Base-by-base conservation (phyloP, 2,113 vertebrate genomes). In the Megaleporinus macrocephalus region DNA sequence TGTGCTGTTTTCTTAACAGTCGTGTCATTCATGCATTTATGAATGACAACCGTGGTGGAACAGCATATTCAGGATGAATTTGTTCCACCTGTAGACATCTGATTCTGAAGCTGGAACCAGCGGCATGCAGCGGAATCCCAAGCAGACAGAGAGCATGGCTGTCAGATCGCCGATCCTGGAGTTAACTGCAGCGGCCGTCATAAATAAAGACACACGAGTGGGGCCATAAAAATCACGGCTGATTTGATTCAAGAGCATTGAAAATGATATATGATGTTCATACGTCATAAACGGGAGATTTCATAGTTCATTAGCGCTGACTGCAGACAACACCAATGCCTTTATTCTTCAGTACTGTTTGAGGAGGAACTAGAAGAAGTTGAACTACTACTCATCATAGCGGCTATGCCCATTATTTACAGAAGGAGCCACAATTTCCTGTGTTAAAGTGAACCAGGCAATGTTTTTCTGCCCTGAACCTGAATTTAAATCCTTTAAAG, bases 261-360 rank as follows among this genome's bases (percentile, higher is more conserved):
- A 44, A 62, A 27, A 59, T 68, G 0, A 26, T 65, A 76, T 68
- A 30, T 55, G 20, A 75, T 59, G 30, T 62, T 75, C 24, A 51
- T 76, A 68, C 69, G n/a, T 6, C 51, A 68, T 63, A 75, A 81
- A 57, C 69, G 66, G 47, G 55, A 29, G 24, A 73, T 89, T 81
- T 80, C 77, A 87, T 71, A 85, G 44, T 80, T 86, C 81, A 83
- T 84, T 75, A 84, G 84, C 57, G 73, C 80, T 81, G 81, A 87
- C 33, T 71, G 70, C 59, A 61, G 63, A 86, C 62, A 36, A 59
- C 22, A 75, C 66, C 84, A 87, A 91, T 83, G 61, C 9, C 22
- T 68, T 41, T 15, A 44, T 27, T 41, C n/a, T n/a, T n/a, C n/a
- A n/a, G n/a, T 33, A 6, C 24, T 20, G 16, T 55, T 27, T 57